A percentile compares a stretch with the other conserved stretches of the same genome.
phyloP scores from a whole-genome alignment of 2,113 vertebrate genomes.

The Bubo scandiacus region DNA sequence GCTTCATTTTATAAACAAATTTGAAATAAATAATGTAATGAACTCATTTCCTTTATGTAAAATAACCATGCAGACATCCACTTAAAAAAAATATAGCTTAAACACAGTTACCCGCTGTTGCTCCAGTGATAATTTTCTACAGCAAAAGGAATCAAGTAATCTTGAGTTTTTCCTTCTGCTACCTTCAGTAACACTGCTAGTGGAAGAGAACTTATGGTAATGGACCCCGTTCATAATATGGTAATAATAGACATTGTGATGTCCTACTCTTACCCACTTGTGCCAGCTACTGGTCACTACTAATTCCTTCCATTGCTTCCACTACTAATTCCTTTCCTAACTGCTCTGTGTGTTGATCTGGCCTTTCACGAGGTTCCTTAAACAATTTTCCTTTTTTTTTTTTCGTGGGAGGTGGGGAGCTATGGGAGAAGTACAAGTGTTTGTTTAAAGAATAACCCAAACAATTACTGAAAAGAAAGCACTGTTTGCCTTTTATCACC shows the following conservation, averaged over 20 bases:
- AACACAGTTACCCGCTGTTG: not conserved
- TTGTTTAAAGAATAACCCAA: constrained; percentile 1
- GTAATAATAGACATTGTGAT: not conserved
- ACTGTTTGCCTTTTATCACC: not conserved
- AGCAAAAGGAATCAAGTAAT: not conserved
- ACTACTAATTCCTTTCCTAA: not conserved
- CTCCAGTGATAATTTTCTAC: not conserved
- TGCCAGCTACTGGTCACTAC: not conserved
- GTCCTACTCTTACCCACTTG: not conserved
- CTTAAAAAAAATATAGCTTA: not conserved
- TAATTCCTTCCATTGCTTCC: not conserved
- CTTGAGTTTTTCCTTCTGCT: not conserved
- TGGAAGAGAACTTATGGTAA: not conserved
- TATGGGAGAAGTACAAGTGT: not conserved
- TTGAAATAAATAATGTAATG: not conserved
- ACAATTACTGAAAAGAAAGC: not conserved
- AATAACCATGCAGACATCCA: not conserved
- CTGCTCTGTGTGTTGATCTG: not conserved
- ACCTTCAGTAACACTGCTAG: not conserved
- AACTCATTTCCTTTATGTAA: not conserved
- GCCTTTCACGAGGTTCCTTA: not conserved
- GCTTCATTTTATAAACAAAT: not conserved
- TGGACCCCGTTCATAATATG: not conserved
- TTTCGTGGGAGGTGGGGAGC: not conserved
- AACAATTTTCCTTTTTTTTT: not conserved